These are phyloP conservation scores for Chroicocephalus ridibundus DNA, from an alignment of 2,113 vertebrate genomes.

Conservation along the genomic window DNA sequence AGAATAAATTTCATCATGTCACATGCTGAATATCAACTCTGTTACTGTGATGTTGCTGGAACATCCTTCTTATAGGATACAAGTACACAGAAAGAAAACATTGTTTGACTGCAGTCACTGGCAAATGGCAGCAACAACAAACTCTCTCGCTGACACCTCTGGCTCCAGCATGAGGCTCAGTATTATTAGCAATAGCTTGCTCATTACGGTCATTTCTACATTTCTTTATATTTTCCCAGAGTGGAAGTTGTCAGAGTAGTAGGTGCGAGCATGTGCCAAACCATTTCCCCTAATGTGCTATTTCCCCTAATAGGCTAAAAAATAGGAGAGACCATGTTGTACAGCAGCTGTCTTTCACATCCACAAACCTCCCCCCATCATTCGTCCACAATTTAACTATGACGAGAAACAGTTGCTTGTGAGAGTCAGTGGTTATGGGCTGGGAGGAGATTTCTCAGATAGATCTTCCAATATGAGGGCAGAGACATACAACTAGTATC, in stretches of 20 bases:
- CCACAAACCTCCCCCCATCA: neutral
- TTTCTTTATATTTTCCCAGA: neutral
- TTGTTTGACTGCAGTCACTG: neutral
- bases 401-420: neutral
- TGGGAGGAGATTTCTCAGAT: neutral
- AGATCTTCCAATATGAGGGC: neutral
- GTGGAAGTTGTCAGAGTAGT: neutral
- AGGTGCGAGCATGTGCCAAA: neutral
- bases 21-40: neutral
- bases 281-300: neutral
- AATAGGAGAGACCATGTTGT: neutral
- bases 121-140: neutral
- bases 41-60: neutral
- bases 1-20: neutral
- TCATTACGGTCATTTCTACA: neutral
- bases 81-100: neutral
- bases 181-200: neutral
- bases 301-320: neutral
- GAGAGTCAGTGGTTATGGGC: neutral
- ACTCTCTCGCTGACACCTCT: neutral
- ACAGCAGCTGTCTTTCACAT: neutral
- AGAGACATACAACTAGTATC: neutral
- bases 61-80: neutral
- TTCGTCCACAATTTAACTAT: neutral
- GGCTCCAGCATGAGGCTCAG: neutral